phyloP scores from a whole-genome alignment of 2,888 invertebrate species.

The Papilio elwesi region DNA sequence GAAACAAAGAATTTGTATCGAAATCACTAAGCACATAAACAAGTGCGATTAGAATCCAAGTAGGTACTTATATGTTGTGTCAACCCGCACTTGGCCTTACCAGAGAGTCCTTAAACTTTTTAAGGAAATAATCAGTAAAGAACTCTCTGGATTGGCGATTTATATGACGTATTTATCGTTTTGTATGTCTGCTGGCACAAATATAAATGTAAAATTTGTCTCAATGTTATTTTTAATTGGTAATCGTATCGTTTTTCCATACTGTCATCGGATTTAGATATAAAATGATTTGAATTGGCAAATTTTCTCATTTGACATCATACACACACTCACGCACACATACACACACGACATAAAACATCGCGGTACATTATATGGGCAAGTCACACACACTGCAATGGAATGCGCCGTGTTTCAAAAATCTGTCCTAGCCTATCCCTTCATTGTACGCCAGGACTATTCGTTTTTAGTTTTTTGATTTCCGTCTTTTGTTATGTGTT shows the following conservation, averaged over 20 bases:
- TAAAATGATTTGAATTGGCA: constrained; percentile 25
- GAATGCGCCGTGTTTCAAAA: constrained; percentile 72
- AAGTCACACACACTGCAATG: constrained; percentile 70
- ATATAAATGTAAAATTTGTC: constrained; percentile 24
- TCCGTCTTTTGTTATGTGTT: constrained; percentile 68
- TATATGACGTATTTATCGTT: constrained; percentile 10
- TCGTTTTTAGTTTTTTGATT: constrained; percentile 56
- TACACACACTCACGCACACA: constrained; percentile 49
- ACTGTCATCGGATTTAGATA: constrained; percentile 22
- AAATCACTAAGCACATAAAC: constrained; percentile 69
- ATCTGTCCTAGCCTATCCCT: constrained; percentile 69
- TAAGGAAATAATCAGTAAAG: constrained; percentile 32
- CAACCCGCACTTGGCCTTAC: constrained; percentile 66
- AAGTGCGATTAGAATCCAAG: constrained; percentile 64
- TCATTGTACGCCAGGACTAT: constrained; percentile 67
- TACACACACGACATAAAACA: constrained; percentile 54
- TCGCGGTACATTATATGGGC: constrained; percentile 57
- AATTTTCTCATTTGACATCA: constrained; percentile 25
- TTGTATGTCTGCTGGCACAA: constrained; percentile 39
- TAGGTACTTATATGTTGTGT: constrained; percentile 56
- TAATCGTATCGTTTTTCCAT: constrained; percentile 26
- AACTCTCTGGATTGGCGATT: constrained; percentile 55
- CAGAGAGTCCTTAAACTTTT: constrained; percentile 51
- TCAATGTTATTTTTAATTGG: constrained; percentile 28
- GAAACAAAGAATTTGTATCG: constrained; percentile 62